Percentiles rank a stretch among this genome's conserved stretches.
Conservation (phyloP, 1,140 invertebrate genomes). For the Drosophila prosaltans region DNA sequence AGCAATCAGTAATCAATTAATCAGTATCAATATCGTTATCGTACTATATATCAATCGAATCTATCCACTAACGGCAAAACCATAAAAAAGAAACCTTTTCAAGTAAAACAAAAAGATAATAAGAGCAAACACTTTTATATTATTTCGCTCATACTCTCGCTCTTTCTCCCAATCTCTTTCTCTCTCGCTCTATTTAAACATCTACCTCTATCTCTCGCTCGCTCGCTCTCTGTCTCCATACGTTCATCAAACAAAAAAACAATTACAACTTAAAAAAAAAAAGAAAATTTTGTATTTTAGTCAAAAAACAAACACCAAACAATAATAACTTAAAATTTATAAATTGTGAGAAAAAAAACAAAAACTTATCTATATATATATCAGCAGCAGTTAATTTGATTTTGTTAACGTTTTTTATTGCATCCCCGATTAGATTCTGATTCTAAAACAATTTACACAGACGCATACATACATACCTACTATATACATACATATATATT, state of each 20-base stretch:
- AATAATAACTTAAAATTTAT: background rate
- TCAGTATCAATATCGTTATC: constrained; percentile 39
- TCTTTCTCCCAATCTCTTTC: constrained; percentile 15
- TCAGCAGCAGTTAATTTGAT: constrained; percentile 10
- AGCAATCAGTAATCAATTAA: constrained; percentile 17
- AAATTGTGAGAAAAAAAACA: background rate
- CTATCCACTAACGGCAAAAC: constrained; percentile 22
- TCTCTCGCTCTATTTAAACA: constrained; percentile 17
- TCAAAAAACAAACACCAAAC: background rate
- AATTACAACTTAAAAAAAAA: background rate
- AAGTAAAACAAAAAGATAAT: constrained; percentile 29
- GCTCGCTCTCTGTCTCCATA: constrained; percentile 21
- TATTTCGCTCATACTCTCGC: constrained; percentile 16
- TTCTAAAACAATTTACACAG: background rate
- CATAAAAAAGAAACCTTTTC: background rate
- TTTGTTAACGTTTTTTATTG: constrained; percentile 8
- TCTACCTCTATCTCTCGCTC: constrained; percentile 12
- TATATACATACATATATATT: background rate
- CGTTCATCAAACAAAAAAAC: background rate
- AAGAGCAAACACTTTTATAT: constrained; percentile 51
- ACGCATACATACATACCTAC: background rate
- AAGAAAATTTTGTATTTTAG: background rate
- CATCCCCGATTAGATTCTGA: constrained; percentile 10
- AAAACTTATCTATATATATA: background rate
- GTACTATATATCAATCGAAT: constrained; percentile 61